phyloP scores from a whole-genome alignment of 2,888 invertebrate genomes.

The Pyralis farinalis region DNA sequence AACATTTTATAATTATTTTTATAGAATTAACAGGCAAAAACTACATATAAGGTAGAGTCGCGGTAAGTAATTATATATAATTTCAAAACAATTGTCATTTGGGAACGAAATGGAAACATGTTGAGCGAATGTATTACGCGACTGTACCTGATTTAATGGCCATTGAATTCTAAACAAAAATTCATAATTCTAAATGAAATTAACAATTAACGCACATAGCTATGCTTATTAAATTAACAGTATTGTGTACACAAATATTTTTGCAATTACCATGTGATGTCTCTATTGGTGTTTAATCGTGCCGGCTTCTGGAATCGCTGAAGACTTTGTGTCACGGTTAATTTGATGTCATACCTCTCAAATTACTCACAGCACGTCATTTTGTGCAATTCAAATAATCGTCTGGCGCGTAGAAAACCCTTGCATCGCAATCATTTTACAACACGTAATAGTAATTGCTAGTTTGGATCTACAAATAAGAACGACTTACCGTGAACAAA shows the following conservation, averaged over 20 bases:
- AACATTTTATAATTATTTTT: slow-evolving; percentile 8
- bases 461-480: too few species aligned
- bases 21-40: not conserved
- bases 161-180: not conserved
- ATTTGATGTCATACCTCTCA: too few species aligned
- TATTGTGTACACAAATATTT: slow-evolving; percentile 7
- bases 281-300: not conserved
- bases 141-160: not conserved
- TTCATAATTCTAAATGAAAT: not conserved
- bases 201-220: too few species aligned
- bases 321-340: too few species aligned
- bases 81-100: not conserved
- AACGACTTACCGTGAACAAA: too few species aligned
- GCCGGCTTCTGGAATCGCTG: slow-evolving; percentile 3
- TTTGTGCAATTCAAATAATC: too few species aligned
- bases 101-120: not conserved
- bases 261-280: slow-evolving; percentile 1
- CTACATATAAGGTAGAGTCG: not conserved
- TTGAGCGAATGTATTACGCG: not conserved
- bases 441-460: too few species aligned
- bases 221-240: not conserved
- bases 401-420: too few species aligned
- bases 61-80: not conserved
- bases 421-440: too few species aligned
- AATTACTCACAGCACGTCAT: too few species aligned